A percentile compares a stretch with the other conserved stretches of the same genome.
These are phyloP conservation scores for Octopus sinensis DNA, from an alignment of 1,140 invertebrate species.

Conservation along the genomic window DNA sequence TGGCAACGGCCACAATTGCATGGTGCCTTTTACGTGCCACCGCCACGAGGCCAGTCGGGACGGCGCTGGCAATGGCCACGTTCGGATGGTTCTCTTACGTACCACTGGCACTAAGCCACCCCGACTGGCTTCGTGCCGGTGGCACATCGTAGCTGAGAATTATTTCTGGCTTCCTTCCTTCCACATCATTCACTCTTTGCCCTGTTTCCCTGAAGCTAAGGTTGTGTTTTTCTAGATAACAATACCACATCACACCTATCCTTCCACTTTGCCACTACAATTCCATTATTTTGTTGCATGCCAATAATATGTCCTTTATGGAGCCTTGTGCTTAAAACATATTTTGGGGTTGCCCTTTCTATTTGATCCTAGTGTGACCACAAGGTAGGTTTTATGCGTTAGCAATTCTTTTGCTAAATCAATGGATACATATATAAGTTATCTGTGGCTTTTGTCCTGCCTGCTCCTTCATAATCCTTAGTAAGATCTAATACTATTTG, in stretches of 20 bases:
- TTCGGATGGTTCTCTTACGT: no score
- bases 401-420: neutral
- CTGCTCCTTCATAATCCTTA: neutral
- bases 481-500: constrained; percentile 5
- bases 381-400: neutral
- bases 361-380: neutral
- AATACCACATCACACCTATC: neutral
- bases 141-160: neutral
- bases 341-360: neutral
- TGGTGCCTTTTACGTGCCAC: no score
- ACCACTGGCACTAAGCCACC: no score
- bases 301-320: neutral
- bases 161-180: neutral
- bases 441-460: neutral
- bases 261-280: neutral
- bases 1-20: no score
- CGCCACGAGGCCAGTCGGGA: no score
- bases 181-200: neutral
- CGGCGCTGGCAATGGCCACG: no score
- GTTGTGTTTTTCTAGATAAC: neutral
- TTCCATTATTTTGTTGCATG: neutral
- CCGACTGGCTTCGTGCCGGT: no score
- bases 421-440: constrained; percentile 1
- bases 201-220: neutral
- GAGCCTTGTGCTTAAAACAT: neutral